phyloP scores from a whole-genome alignment of 2,113 vertebrate species.

The Gymnogyps californianus region DNA sequence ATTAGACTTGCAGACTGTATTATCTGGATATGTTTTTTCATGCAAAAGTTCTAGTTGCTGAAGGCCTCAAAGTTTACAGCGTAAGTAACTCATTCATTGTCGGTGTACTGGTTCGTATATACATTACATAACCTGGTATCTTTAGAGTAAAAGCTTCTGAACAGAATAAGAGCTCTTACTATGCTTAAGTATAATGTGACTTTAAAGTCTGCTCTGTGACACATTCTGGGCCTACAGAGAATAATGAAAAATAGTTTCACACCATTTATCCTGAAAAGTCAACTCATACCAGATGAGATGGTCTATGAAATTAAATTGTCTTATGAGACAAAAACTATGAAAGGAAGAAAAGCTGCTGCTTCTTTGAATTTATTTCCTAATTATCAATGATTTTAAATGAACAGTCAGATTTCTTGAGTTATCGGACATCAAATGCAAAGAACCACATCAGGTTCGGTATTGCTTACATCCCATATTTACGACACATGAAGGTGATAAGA shows the following conservation, averaged over 20 bases:
- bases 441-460: background rate
- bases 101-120: rapidly evolving
- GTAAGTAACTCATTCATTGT: background rate
- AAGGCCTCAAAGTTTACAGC: background rate
- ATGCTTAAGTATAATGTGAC: background rate
- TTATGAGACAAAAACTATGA: background rate
- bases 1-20: background rate
- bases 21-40: background rate
- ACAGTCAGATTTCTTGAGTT: background rate
- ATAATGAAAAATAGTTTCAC: background rate
- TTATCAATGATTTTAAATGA: background rate
- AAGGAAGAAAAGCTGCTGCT: background rate
- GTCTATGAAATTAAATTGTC: background rate
- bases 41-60: background rate
- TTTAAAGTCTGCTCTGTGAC: background rate
- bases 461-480: background rate
- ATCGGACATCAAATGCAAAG: background rate
- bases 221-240: background rate
- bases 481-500: background rate
- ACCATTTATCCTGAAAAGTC: background rate
- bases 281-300: background rate
- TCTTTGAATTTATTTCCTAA: background rate
- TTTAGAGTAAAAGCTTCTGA: background rate
- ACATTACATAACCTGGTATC: background rate
- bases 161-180: background rate